Conservation (phyloP, 2,888 invertebrate species). For the Stomorhina lunata region DNA sequence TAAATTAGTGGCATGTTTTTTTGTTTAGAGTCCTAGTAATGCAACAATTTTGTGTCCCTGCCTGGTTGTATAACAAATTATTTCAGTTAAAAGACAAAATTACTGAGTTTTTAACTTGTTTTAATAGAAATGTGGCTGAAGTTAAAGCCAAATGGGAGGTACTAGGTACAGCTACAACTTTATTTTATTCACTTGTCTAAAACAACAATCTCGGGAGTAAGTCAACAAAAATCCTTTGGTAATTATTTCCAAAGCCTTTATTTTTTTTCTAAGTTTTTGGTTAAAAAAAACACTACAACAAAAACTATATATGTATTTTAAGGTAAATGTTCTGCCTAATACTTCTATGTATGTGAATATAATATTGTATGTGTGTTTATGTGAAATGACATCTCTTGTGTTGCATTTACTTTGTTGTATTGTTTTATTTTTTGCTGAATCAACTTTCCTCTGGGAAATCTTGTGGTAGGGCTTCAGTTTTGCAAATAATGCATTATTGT, state of each 20-base stretch:
- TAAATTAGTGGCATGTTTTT: slow-evolving; percentile 57
- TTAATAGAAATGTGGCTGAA: neutral
- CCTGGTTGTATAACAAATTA: slow-evolving; percentile 37
- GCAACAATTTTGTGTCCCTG: slow-evolving; percentile 10
- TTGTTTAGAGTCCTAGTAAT: slow-evolving; percentile 15
- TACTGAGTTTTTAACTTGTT: neutral
- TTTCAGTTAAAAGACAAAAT: slow-evolving; percentile 30
- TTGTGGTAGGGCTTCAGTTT: neutral
- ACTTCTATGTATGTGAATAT: neutral
- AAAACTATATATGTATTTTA: neutral
- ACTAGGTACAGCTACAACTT: slow-evolving; percentile 23
- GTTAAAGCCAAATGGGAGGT: neutral
- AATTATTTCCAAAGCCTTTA: slow-evolving; percentile 59
- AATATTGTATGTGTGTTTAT: neutral
- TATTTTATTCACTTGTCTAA: slow-evolving; percentile 43
- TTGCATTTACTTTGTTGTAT: slow-evolving; percentile 27
- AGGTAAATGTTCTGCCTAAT: neutral
- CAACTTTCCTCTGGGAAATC: neutral
- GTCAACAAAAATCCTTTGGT: slow-evolving; percentile 61
- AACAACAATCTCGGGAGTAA: slow-evolving; percentile 60
- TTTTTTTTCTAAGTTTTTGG: slow-evolving; percentile 35
- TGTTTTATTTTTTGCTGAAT: neutral
- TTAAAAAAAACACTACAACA: slow-evolving; percentile 14
- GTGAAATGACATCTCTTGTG: slow-evolving; percentile 7
- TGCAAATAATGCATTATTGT: slow-evolving; percentile 26